A percentile compares a stretch with the other conserved stretches of the same genome.
Conservation (phyloP, 2,888 invertebrate species). For the Slavum lentiscoides region DNA sequence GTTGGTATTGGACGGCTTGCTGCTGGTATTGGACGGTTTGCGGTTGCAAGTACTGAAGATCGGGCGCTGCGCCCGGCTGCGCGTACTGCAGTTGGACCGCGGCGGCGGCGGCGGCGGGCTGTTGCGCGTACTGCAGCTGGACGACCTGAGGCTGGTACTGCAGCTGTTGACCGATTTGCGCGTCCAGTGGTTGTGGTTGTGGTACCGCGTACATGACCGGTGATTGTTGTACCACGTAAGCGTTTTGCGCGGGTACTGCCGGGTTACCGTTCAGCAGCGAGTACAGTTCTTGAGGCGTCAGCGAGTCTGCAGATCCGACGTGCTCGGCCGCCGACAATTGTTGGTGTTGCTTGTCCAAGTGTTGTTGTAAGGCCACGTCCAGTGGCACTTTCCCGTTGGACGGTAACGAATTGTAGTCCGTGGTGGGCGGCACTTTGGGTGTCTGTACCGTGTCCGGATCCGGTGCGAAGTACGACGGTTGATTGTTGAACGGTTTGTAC, state of each 20-base stretch:
- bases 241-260: constrained; percentile 47
- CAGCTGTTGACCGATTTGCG: constrained; percentile 15
- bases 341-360: constrained; percentile 52
- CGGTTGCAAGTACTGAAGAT: constrained; percentile 20
- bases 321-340: constrained; percentile 52
- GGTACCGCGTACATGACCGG: constrained; percentile 38
- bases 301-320: constrained; percentile 55
- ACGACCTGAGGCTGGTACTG: constrained; percentile 20
- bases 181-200: constrained; percentile 15
- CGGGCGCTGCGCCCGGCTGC: constrained; percentile 10
- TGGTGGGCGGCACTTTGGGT: constrained; percentile 60
- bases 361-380: constrained; percentile 58
- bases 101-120: background rate
- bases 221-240: constrained; percentile 49
- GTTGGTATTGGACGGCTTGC: constrained; percentile 52
- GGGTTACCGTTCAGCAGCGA: constrained; percentile 59
- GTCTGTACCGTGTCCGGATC: constrained; percentile 63
- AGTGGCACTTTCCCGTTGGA: constrained; percentile 60
- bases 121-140: constrained; percentile 23
- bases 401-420: constrained; percentile 61
- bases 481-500: constrained; percentile 58
- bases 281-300: constrained; percentile 57
- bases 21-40: constrained; percentile 20
- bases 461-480: constrained; percentile 61
- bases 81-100: constrained; percentile 15